Conservation (phyloP, 2,113 vertebrate species). For the Cephalopterus ornatus region DNA sequence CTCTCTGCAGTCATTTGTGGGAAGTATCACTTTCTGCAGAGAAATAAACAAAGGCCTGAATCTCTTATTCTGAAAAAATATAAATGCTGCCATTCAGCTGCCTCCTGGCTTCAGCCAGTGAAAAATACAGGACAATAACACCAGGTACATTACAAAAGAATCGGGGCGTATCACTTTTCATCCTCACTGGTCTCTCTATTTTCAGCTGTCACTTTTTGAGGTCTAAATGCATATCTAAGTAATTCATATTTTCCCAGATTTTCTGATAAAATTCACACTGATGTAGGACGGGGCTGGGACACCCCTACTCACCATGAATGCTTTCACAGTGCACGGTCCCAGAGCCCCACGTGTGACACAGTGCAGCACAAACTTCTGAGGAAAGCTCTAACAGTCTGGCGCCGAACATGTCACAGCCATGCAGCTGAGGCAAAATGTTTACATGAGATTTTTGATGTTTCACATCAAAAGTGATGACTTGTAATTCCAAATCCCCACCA, state of each 20-base stretch:
- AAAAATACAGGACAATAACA: background rate
- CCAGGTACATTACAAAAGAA: background rate
- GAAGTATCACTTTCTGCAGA: background rate
- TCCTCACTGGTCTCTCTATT: background rate
- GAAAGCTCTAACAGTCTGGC: background rate
- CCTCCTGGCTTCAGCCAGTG: background rate
- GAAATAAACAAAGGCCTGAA: background rate
- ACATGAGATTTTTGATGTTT: background rate
- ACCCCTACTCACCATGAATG: background rate
- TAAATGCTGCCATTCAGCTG: background rate
- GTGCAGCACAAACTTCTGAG: background rate
- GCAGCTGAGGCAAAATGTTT: background rate
- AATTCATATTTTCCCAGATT: background rate
- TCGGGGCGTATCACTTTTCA: background rate
- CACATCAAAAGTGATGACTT: background rate
- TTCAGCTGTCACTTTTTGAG: background rate
- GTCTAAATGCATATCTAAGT: background rate
- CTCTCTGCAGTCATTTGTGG: constrained; percentile 17
- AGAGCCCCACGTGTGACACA: background rate
- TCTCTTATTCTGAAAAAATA: background rate
- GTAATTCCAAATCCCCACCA: background rate
- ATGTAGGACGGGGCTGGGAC: background rate
- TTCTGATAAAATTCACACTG: background rate
- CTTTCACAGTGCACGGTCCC: background rate
- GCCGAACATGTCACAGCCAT: background rate